Evolutionary conservation across 1,140 invertebrate species (phyloP).

Genomic region (Drosophila burlai): DNA sequence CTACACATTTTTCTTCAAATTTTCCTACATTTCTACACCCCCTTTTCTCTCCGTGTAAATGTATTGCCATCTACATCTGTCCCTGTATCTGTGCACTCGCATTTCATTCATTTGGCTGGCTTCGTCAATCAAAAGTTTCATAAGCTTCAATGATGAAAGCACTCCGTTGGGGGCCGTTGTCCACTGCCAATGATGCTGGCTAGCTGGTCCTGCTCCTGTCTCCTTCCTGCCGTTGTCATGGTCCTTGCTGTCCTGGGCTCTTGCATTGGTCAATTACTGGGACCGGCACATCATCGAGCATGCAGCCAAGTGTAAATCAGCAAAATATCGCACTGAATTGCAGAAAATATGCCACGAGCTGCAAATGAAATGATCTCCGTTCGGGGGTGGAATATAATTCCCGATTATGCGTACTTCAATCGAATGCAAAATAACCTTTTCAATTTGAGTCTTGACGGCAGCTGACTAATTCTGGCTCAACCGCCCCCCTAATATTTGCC

Average conservation of each 20-base stretch:
- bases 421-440: constrained; percentile 79
- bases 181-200: constrained; percentile 42
- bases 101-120: constrained; percentile 46
- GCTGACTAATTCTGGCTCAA: constrained; percentile 11
- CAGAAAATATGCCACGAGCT: constrained; percentile 63
- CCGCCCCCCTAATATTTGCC: constrained; percentile 55
- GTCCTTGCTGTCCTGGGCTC: constrained; percentile 29
- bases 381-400: constrained; percentile 42
- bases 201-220: not conserved
- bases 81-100: constrained; percentile 46
- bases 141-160: constrained; percentile 65
- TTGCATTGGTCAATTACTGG: constrained; percentile 63
- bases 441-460: constrained; percentile 63
- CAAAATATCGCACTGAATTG: constrained; percentile 75
- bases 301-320: constrained; percentile 78
- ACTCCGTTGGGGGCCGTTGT: constrained; percentile 65
- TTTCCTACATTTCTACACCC: not conserved
- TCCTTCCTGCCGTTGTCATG: constrained; percentile 26
- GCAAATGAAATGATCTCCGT: constrained; percentile 58
- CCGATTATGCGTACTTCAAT: constrained; percentile 54
- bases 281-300: constrained; percentile 30
- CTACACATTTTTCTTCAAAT: accelerated
- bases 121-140: constrained; percentile 68
- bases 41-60: constrained; percentile 1
- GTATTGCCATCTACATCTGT: constrained; percentile 15